phyloP scores from a whole-genome alignment of 2,888 invertebrate species.

The Oscheius sp. region DNA sequence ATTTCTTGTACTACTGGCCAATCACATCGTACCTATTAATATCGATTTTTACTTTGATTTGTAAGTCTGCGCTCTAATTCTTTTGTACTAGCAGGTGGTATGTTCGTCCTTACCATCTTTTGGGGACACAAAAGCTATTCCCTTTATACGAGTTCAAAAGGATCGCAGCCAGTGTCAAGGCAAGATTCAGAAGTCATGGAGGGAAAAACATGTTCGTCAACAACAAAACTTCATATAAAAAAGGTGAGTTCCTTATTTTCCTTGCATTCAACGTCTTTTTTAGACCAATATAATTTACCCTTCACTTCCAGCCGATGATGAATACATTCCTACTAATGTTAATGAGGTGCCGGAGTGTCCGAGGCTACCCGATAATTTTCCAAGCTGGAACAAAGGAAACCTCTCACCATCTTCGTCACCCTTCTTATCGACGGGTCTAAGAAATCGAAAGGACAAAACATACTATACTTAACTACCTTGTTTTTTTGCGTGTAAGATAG shows the following conservation, averaged over 20 bases:
- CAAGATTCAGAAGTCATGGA: no score
- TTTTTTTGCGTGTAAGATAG: no score
- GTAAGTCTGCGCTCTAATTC: no score
- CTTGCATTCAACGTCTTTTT: no score
- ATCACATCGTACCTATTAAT: slow-evolving; percentile 17
- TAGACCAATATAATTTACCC: no score
- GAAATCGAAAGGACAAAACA: slow-evolving; percentile 3
- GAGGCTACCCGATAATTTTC: neutral
- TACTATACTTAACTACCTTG: no score
- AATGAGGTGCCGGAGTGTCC: slow-evolving; percentile 35
- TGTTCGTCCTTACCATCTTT: slow-evolving; percentile 11
- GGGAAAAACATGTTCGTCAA: no score
- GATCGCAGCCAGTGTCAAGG: neutral
- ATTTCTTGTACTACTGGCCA: slow-evolving; percentile 62
- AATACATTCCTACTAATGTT: slow-evolving; percentile 32
- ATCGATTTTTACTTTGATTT: neutral
- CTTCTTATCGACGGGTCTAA: neutral
- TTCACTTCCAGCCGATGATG: no score
- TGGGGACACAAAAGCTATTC: slow-evolving; percentile 24
- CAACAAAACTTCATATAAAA: no score
- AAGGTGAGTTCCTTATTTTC: no score
- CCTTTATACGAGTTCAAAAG: neutral
- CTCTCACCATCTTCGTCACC: no score
- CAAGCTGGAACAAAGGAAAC: slow-evolving; percentile 14
- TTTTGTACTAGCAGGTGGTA: no score